Evolutionary conservation across 2,888 invertebrate species (phyloP).

Genomic region (Pelosia muscerda): DNA sequence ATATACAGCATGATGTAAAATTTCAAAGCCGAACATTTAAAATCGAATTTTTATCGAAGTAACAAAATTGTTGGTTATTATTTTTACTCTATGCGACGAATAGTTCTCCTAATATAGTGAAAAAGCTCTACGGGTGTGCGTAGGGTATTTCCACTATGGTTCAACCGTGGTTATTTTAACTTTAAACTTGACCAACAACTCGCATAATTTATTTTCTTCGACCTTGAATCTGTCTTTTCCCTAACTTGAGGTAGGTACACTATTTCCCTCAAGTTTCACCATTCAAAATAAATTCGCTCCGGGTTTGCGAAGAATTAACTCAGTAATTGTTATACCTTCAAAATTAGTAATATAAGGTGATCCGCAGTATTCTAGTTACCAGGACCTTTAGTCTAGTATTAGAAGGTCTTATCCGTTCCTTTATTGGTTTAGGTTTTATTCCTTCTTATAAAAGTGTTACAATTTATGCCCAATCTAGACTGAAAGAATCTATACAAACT

Average conservation of each 20-base stretch:
- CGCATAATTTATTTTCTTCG: not conserved
- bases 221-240: constrained; percentile 16
- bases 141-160: too few species aligned
- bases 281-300: constrained; percentile 49
- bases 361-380: constrained; percentile 40
- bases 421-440: not conserved
- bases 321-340: constrained; percentile 60
- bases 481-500: too few species aligned
- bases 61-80: too few species aligned
- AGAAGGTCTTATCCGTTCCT: not conserved
- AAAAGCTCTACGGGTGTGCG: too few species aligned
- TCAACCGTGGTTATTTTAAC: not conserved
- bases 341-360: constrained; percentile 35
- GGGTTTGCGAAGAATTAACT: constrained; percentile 60
- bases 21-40: too few species aligned
- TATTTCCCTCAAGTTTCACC: constrained; percentile 52
- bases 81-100: too few species aligned
- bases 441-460: not conserved
- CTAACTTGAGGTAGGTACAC: constrained; percentile 37
- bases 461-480: too few species aligned
- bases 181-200: not conserved
- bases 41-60: too few species aligned
- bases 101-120: too few species aligned
- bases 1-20: too few species aligned
- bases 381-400: not conserved